Base-by-base conservation (phyloP, 2,113 vertebrate species). In the Mandrillus leucophaeus region DNA sequence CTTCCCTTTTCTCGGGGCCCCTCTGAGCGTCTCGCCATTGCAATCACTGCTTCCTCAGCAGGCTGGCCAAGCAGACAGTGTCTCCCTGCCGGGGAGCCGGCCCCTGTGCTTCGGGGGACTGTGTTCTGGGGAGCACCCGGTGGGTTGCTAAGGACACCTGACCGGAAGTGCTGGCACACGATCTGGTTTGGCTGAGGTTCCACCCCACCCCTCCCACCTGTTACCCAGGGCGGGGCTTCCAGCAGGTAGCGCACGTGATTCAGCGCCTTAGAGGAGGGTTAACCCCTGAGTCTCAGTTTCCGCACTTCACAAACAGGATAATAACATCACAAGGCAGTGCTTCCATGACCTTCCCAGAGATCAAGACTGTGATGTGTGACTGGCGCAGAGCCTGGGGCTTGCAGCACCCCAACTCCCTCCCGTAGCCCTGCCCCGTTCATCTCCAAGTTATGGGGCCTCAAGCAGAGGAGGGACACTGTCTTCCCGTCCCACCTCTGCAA, bases 311-410 rank as follows among this genome's bases (percentile, higher is more conserved):
- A 50, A 3, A 8, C 0, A 13, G 32, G 30, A 14, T 16, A 4
- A 30, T 5, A 45, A 12, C 0, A 52, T 5, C 18, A 12, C n/a
- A 27, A 32, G 52, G 18, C 16, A 6, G 2, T 1, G 22, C 25
- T 38, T 59, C 73, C 55, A 6, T 1, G 13, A 40, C 9, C 4
- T 16, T 32, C 13, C 43, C 89, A 70, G 50, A 88, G 43, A 22
- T 18, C 27, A 11, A 68, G n/a, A 5, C 43, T 0, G 12, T 13
- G 10, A 8, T 0, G 40, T 2, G 2, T 4, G 0, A n/a, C 50
- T 40, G 7, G 2, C 0, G 25, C 11, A 23, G 17, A 25, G 35
- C 35, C 14, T 9, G 6, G 4, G 68, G n/a, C 40, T 79, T 27
- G 10, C 80, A 8, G 38, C 48, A 3, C 4, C 8, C 1, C 0